Evolutionary conservation across 2,888 invertebrate species (phyloP).

Genomic region (Phania funesta): DNA sequence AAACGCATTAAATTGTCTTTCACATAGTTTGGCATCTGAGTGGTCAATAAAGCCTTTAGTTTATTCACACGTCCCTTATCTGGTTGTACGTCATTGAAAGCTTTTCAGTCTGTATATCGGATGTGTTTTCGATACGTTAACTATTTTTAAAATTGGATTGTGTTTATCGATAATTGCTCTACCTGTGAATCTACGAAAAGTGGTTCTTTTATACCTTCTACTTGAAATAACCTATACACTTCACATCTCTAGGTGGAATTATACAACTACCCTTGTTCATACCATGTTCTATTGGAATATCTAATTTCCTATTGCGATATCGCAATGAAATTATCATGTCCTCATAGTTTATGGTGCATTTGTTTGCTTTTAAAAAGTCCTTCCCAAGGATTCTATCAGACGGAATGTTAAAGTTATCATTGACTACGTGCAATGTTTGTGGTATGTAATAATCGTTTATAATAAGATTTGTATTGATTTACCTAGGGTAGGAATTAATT

Average conservation of each 20-base stretch:
- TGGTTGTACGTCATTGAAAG: neutral
- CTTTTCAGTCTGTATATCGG: neutral
- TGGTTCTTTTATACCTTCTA: neutral
- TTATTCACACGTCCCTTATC: neutral
- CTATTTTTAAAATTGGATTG: neutral
- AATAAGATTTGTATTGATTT: too few species aligned
- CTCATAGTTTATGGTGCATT: neutral
- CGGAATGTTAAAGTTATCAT: neutral
- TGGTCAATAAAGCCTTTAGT: neutral
- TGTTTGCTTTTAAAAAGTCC: neutral
- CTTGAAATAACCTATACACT: neutral
- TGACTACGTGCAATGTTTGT: too few species aligned
- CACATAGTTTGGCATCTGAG: neutral
- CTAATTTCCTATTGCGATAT: neutral
- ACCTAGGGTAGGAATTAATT: neutral
- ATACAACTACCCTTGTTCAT: neutral
- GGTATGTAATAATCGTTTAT: too few species aligned
- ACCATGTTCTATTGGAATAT: neutral
- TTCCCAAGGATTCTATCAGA: neutral
- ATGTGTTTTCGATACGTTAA: neutral
- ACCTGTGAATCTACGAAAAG: neutral
- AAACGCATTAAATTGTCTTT: neutral
- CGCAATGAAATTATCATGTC: neutral
- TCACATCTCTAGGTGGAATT: neutral
- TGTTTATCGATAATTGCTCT: neutral